phyloP scores from a whole-genome alignment of 2,113 vertebrate species.

The Channa maculata region DNA sequence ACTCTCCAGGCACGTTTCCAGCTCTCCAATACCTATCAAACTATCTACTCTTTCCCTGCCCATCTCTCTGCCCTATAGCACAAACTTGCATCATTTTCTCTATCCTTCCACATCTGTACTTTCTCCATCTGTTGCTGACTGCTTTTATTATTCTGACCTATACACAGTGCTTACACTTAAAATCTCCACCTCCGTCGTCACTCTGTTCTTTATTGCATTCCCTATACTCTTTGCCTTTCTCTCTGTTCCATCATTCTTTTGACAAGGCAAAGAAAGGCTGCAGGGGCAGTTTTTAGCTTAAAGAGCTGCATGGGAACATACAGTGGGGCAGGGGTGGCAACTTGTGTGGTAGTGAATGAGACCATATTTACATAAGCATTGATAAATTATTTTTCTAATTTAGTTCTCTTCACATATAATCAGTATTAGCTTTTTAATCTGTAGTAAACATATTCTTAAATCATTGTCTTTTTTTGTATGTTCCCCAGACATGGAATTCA shows the following conservation, averaged over 20 bases:
- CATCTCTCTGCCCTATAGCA: conserved; percentile 27
- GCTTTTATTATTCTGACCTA: conserved; percentile 40
- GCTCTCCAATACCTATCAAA: conserved; percentile 69
- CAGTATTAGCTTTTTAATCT: conserved; percentile 21
- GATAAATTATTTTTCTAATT: background rate
- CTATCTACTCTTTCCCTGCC: conserved; percentile 40
- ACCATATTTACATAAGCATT: conserved; percentile 24
- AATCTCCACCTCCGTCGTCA: conserved; percentile 24
- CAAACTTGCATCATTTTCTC: conserved; percentile 43
- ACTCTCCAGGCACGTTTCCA: conserved; percentile 66
- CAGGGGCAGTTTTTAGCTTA: conserved; percentile 12
- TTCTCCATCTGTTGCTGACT: conserved; percentile 1
- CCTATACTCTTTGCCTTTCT: conserved; percentile 21
- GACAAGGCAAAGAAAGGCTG: conserved; percentile 24
- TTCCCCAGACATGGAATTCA: conserved; percentile 68
- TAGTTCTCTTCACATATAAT: conserved; percentile 7
- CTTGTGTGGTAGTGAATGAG: conserved; percentile 17
- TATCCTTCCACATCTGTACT: conserved; percentile 12
- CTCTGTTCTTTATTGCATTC: conserved; percentile 44
- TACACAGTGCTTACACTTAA: conserved; percentile 43
- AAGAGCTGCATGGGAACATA: conserved; percentile 12
- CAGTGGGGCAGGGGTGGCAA: conserved; percentile 15
- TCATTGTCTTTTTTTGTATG: conserved; percentile 3
- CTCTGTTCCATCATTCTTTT: conserved; percentile 16
- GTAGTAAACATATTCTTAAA: conserved; percentile 3